Conservation (phyloP, 2,888 invertebrate genomes). For the Drosophila robusta region DNA sequence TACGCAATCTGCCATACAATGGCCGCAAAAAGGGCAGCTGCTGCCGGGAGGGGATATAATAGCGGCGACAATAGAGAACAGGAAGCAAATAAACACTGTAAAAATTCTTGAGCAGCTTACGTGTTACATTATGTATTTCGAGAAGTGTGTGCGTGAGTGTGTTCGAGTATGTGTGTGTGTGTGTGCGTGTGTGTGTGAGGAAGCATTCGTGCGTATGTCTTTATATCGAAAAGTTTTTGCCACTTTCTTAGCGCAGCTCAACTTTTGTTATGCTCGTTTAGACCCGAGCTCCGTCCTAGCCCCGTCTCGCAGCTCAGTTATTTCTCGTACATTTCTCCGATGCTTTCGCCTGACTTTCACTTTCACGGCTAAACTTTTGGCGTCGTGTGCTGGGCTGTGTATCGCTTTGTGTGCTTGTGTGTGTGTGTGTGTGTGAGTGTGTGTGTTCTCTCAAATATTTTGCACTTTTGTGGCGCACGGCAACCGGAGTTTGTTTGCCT, state of each 20-base stretch:
- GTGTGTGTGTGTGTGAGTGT: slow-evolving; percentile 8
- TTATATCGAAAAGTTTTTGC: slow-evolving; percentile 78
- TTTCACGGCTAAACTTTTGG: slow-evolving; percentile 44
- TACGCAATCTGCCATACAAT: slow-evolving; percentile 66
- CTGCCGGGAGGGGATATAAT: slow-evolving; percentile 29
- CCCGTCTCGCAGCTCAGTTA: slow-evolving; percentile 24
- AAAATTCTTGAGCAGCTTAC: slow-evolving; percentile 70
- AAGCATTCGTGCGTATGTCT: slow-evolving; percentile 76
- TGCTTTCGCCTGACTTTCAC: slow-evolving; percentile 59
- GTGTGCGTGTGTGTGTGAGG: slow-evolving; percentile 18
- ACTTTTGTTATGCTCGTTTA: slow-evolving; percentile 81
- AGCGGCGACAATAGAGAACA: slow-evolving; percentile 67
- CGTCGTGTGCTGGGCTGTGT: slow-evolving; percentile 13
- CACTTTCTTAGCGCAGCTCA: slow-evolving; percentile 73
- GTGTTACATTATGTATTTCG: slow-evolving; percentile 47
- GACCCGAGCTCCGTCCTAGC: slow-evolving; percentile 23
- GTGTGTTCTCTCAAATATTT: slow-evolving; percentile 41
- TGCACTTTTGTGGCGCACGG: slow-evolving; percentile 32
- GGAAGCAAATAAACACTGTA: slow-evolving; percentile 70
- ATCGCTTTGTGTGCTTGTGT: slow-evolving; percentile 6
- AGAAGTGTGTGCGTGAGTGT: slow-evolving; percentile 11
- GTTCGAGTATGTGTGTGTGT: neutral
- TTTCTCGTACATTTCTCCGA: slow-evolving; percentile 53
- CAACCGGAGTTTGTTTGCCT: slow-evolving; percentile 53
- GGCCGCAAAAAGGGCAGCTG: slow-evolving; percentile 31